Evolutionary conservation across 2,113 vertebrate species (phyloP), one percentile per base, ranked within the genome.

Genomic region (Leucoraja erinaceus): DNA sequence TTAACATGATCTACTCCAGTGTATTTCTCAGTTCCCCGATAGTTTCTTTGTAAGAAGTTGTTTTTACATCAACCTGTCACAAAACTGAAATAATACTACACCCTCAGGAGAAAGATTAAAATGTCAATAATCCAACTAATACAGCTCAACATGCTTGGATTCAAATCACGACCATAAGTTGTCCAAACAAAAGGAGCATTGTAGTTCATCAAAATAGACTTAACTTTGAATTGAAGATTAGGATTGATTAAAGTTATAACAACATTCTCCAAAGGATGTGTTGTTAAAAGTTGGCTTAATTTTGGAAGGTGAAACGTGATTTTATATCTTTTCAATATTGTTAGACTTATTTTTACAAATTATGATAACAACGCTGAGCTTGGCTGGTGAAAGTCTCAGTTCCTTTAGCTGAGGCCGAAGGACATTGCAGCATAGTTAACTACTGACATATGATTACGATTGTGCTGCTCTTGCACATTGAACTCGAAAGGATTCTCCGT

Each of bases 221-320:
- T 88, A 88, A 88, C 61, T 88, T 63, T 88, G 84, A 88, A 88
- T 16, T 63, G 59, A 88, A 66, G 84, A 88, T 88, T 88, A 88
- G 56, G 28, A 88, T 88, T 88, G 28, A 88, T 88, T 61, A 63
- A 63, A 12, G 59, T 18, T 88, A 66, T 63, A 66, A 88, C n/a
- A 56, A 63, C 16, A 63, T 63, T n/a, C 56, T 88, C 59, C 38
- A 47, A 47, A 28, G 56, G 10, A 88, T 88, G 22, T 63, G 56
- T 31, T 47, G 38, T 47, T 63, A 63, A 88, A 88, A 12, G 28
- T 88, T 88, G 61, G 56, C 31, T 22, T 14, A 88, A 63, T 88
- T 9, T 59, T 81, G 61, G n/a, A 88, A 88, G 84, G 12, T 63
- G 56, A 66, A 88, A 88, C 25, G 56, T 63, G 56, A 88, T 66